Evolutionary conservation across 2,797 vertebrate genomes (phyloP).

Genomic region (Gymnodraco acuticeps): DNA sequence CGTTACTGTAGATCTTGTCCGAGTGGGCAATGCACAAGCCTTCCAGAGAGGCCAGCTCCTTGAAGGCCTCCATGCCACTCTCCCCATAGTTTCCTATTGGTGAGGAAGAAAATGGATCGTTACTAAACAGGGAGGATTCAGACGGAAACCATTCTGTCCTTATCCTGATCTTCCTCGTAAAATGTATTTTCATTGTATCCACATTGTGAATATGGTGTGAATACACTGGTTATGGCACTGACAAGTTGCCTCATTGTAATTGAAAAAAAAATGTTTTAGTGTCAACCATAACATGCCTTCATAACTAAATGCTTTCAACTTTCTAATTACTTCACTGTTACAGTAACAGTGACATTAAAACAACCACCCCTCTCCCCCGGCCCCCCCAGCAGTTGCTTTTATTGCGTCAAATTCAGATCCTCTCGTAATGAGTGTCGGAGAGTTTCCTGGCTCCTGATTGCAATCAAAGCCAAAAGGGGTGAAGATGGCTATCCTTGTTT

Average conservation of each 20-base stretch:
- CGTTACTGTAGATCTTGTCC: constrained; percentile 99
- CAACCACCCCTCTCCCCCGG: not conserved
- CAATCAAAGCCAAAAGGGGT: constrained; percentile 63
- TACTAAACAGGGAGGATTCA: not conserved
- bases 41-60: constrained; percentile 95
- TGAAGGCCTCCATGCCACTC: constrained; percentile 99
- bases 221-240: not conserved
- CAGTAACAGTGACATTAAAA: constrained; percentile 2
- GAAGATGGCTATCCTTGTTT: constrained; percentile 47
- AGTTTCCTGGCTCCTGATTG: constrained; percentile 67
- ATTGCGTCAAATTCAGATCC: constrained; percentile 52
- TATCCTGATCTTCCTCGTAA: not conserved
- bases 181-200: constrained; percentile 6
- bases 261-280: constrained; percentile 7
- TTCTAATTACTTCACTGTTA: constrained; percentile 39
- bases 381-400: constrained; percentile 23
- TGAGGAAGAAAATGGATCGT: constrained; percentile 32
- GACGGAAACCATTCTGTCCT: not conserved
- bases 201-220: not conserved
- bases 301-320: constrained; percentile 35
- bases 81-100: constrained; percentile 96
- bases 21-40: constrained; percentile 98
- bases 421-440: constrained; percentile 64
- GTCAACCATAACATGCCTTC: constrained; percentile 25
- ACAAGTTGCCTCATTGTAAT: not conserved